phyloP scores from a whole-genome alignment of 1,140 invertebrate species.

The Brevipalpus yothersi region DNA sequence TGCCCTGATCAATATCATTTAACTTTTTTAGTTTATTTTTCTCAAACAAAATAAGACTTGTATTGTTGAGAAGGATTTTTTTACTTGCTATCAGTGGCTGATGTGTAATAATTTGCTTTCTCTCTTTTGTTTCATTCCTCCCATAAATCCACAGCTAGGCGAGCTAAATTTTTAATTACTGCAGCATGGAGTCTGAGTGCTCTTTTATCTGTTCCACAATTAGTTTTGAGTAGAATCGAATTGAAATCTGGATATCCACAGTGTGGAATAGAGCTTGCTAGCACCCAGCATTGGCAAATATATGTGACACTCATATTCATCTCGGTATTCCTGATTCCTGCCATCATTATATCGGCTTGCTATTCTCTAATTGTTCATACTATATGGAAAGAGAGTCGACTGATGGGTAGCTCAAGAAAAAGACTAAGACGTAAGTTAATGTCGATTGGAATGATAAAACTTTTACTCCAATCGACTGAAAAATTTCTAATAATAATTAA shows the following conservation, averaged over 20 bases:
- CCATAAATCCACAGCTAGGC: slow-evolving; percentile 42
- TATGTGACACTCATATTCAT: slow-evolving; percentile 63
- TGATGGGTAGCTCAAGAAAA: not conserved
- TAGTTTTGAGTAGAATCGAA: slow-evolving; percentile 55
- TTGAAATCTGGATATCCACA: slow-evolving; percentile 32
- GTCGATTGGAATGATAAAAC: too few species aligned
- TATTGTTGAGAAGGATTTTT: too few species aligned
- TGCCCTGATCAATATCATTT: too few species aligned
- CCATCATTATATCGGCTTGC: slow-evolving; percentile 65
- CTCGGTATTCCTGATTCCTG: slow-evolving; percentile 60
- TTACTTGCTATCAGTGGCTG: not conserved
- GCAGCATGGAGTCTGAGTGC: slow-evolving; percentile 54
- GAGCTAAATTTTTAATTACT: slow-evolving; percentile 46
- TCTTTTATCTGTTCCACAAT: slow-evolving; percentile 54
- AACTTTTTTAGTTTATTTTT: too few species aligned
- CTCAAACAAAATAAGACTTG: too few species aligned
- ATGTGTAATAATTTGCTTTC: not conserved
- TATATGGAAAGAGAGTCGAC: slow-evolving; percentile 34
- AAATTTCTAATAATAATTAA: too few species aligned
- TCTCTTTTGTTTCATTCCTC: not conserved
- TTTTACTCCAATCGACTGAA: too few species aligned
- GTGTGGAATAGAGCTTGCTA: slow-evolving; percentile 64
- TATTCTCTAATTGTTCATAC: slow-evolving; percentile 75
- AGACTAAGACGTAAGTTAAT: not conserved
- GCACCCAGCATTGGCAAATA: slow-evolving; percentile 42